Base-by-base conservation (phyloP, 2,888 invertebrate species). In the Pherbina coryleti region DNA sequence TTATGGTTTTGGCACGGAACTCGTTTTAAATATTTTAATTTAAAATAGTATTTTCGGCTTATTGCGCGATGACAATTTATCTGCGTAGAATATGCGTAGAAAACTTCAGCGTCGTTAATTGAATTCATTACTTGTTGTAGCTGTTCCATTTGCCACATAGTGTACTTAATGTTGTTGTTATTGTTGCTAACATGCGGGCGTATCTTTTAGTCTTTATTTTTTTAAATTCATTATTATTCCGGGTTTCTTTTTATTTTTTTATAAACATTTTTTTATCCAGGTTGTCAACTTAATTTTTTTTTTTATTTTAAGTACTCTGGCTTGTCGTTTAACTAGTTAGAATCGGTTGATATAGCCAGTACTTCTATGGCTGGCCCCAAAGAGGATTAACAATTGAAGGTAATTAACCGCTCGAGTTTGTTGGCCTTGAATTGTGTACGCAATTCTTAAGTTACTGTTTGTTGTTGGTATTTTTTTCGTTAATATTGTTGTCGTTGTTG, bases 391-490 rank as follows among this genome's bases (percentile, higher is more conserved):
- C 49, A 69, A 69, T 69, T 69, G 83, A 83, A 80, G 84, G 86
- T 85, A 86, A 85, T 86, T 86, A 86, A 86, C 86, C 86, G 81
- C 85, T 82, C 83, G 83, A 83, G 83, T 82, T 81, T 78, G 82
- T 82, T 86, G 85, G 84, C 86, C 86, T 86, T 86, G 86, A 80
- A 82, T 67, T 81, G 78, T 69, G 62, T 75, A 76, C 66, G 62
- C 28, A 62, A 28, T 17, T 62, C 19, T 17, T 55, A 31, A 44
- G 44, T 44, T 44, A 19, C 34, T 31, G 31, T 19, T 17, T 31
- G 17, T 17, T 17, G 3, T 3, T 8, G 8, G 5, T 64, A 7
- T 37, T 14, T 66, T 66, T 66, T 17, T 31, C n/a, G n/a, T 28
- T 66, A 4, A 22, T 28, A 11, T 64, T 19, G 64, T 19, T 25